Percentiles rank a stretch among this genome's conserved stretches.
These are phyloP conservation scores for Malurus leucopterus DNA, from an alignment of 2,797 vertebrate species.

Conservation along the genomic window DNA sequence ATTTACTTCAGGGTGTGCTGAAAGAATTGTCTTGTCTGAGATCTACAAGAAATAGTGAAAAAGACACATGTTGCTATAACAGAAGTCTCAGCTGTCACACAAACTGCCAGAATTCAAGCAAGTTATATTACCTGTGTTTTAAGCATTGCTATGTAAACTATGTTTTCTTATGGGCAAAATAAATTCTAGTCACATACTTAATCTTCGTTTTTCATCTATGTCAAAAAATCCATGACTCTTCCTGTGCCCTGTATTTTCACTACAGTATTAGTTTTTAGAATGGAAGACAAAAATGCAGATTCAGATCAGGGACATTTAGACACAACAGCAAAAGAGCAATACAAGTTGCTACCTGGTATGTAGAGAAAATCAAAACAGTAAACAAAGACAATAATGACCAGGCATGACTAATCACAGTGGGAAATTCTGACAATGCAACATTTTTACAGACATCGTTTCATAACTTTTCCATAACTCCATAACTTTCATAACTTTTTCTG, in stretches of 20 bases:
- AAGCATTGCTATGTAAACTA: not conserved
- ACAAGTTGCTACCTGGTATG: not conserved
- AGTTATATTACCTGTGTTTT: not conserved
- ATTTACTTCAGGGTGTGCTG: not conserved
- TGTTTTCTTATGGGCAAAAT: not conserved
- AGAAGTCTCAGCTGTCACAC: not conserved
- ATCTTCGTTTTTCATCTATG: not conserved
- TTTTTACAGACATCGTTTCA: not conserved
- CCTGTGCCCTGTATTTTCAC: not conserved
- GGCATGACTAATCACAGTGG: not conserved
- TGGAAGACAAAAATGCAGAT: not conserved
- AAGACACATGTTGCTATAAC: not conserved
- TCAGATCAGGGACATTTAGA: not conserved
- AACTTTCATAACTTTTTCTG: too few species aligned
- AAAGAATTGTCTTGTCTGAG: not conserved
- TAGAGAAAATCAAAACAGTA: not conserved
- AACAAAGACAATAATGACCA: not conserved
- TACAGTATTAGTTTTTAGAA: not conserved
- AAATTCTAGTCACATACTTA: not conserved
- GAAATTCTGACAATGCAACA: not conserved
- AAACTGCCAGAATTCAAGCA: not conserved
- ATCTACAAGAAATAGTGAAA: not conserved
- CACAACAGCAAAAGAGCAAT: not conserved
- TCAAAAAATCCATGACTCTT: not conserved
- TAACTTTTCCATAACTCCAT: not conserved